phyloP scores from a whole-genome alignment of 2,113 vertebrate genomes.

The Siniperca chuatsi region DNA sequence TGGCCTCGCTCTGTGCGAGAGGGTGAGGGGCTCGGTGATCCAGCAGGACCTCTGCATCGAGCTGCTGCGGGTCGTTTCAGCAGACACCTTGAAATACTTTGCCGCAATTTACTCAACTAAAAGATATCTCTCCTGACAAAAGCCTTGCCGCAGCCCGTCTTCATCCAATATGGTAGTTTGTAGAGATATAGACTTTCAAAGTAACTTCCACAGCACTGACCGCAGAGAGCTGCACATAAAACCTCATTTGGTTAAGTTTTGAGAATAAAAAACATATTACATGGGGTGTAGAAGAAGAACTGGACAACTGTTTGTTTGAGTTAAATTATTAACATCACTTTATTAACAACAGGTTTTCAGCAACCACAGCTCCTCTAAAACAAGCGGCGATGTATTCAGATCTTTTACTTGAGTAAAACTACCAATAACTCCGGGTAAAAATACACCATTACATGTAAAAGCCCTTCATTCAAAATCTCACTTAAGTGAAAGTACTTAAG shows the following conservation, averaged over 20 bases:
- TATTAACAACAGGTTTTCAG: background rate
- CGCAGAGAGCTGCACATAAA: too few relatives aligned
- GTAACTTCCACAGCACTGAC: too few relatives aligned
- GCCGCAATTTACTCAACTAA: too few relatives aligned
- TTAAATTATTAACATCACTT: background rate
- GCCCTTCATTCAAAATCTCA: background rate
- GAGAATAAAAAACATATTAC: background rate
- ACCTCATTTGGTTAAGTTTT: too few relatives aligned
- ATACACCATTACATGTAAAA: background rate
- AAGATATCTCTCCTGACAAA: background rate
- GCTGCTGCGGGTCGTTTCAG: background rate
- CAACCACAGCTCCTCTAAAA: too few relatives aligned
- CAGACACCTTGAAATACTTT: background rate
- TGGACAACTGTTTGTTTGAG: background rate
- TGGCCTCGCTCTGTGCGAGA: background rate
- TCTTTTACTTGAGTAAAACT: too few relatives aligned
- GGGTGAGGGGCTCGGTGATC: background rate
- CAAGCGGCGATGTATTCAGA: too few relatives aligned
- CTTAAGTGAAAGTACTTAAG: too few relatives aligned
- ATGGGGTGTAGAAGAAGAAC: background rate
- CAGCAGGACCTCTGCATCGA: background rate
- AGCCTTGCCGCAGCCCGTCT: too few relatives aligned
- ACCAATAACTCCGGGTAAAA: background rate
- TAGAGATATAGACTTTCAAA: too few relatives aligned
- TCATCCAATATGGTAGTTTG: background rate